phyloP scores from a whole-genome alignment of 1,140 invertebrate species.

The Cephus cinctus region DNA sequence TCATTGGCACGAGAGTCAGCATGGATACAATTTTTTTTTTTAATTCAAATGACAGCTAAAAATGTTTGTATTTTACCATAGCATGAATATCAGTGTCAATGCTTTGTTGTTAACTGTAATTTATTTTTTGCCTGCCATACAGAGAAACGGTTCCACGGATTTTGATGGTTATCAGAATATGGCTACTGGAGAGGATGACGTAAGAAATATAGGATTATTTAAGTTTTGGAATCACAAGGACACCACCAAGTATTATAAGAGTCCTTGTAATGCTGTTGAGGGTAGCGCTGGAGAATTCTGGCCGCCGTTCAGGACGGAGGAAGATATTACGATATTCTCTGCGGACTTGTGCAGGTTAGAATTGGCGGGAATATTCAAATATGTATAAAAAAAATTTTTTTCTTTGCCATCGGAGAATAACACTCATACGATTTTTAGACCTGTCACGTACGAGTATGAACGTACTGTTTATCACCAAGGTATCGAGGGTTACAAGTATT shows the following conservation, averaged over 20 bases:
- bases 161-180: constrained; percentile 75
- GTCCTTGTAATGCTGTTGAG: constrained; percentile 58
- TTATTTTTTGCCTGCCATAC: constrained; percentile 28
- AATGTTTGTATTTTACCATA: too few relatives aligned
- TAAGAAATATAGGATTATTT: constrained; percentile 65
- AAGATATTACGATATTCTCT: constrained; percentile 63
- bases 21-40: too few relatives aligned
- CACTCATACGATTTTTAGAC: constrained; percentile 37
- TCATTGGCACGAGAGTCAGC: too few relatives aligned
- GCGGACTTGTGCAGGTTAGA: constrained; percentile 68
- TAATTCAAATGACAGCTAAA: too few relatives aligned
- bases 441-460: constrained; percentile 39
- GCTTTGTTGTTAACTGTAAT: too few relatives aligned
- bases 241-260: constrained; percentile 61
- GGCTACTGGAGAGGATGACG: constrained; percentile 63
- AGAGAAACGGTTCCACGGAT: constrained; percentile 73
- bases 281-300: constrained; percentile 79
- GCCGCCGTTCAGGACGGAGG: constrained; percentile 61
- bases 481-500: constrained; percentile 45
- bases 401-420: constrained; percentile 14
- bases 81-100: too few relatives aligned
- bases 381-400: constrained; percentile 12
- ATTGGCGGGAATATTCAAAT: too few relatives aligned
- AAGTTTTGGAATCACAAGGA: constrained; percentile 68
- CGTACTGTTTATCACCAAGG: constrained; percentile 32